A percentile compares a stretch with the other conserved stretches of the same genome.
phyloP scores from a whole-genome alignment of 2,113 vertebrate species.

The Chloroceryle aenea region DNA sequence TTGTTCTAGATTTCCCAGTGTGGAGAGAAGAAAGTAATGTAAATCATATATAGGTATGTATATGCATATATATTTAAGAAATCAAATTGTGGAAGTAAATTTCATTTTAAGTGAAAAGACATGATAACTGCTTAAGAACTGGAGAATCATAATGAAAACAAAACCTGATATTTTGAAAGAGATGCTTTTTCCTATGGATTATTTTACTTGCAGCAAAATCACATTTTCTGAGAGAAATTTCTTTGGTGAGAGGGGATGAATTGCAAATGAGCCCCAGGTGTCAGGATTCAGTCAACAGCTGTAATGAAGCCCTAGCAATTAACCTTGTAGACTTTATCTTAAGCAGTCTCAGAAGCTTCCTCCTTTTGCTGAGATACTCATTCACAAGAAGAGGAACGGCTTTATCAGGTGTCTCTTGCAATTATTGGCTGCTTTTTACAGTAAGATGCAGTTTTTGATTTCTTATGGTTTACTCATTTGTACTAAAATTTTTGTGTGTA shows the following conservation, averaged over 20 bases:
- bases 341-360: background rate
- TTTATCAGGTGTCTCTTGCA: background rate
- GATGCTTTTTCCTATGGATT: background rate
- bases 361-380: fast-evolving
- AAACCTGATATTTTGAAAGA: background rate
- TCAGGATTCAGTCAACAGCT: background rate
- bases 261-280: background rate
- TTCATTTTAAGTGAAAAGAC: background rate
- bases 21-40: background rate
- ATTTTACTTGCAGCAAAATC: background rate
- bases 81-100: background rate
- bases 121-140: background rate
- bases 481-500: background rate
- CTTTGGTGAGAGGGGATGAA: background rate
- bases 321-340: background rate
- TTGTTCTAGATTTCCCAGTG: background rate
- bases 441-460: background rate
- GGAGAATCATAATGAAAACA: background rate
- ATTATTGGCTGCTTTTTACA: fast-evolving
- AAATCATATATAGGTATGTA: background rate
- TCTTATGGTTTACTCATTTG: background rate
- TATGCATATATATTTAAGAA: background rate
- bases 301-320: background rate
- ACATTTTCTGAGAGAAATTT: background rate
- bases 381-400: background rate